A percentile compares a stretch with the other conserved stretches of the same genome.
Conservation (phyloP, 2,888 invertebrate genomes). For the Trypoxylon attenuatum region DNA sequence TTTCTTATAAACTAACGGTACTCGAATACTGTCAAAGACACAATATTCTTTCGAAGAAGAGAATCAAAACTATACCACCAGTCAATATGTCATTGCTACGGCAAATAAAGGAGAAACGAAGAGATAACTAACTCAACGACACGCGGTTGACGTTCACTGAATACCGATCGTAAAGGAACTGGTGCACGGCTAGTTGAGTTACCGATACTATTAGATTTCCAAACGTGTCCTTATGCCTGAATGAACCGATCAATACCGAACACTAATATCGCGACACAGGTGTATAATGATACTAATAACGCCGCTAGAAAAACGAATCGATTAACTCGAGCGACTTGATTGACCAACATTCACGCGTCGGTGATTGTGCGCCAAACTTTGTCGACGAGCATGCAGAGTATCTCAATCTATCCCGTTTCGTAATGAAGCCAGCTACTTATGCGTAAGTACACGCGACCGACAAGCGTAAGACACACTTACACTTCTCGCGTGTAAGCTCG, state of each 20-base stretch:
- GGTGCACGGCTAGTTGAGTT: no score
- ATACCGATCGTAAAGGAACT: no score
- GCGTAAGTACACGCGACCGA: slow-evolving; percentile 37
- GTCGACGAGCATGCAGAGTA: slow-evolving; percentile 28
- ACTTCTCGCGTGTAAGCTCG: slow-evolving; percentile 24
- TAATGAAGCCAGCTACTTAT: slow-evolving; percentile 49
- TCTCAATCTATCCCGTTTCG: slow-evolving; percentile 21
- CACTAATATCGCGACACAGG: slow-evolving; percentile 22
- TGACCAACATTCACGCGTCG: slow-evolving; percentile 35
- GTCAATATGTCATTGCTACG: no score
- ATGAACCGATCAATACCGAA: slow-evolving; percentile 1
- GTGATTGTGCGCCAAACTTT: slow-evolving; percentile 18
- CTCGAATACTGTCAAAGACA: neutral
- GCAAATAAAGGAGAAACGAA: neutral
- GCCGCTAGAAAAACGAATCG: slow-evolving; percentile 38
- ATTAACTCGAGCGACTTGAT: slow-evolving; percentile 7
- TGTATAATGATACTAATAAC: slow-evolving; percentile 31
- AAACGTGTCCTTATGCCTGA: slow-evolving; percentile 8
- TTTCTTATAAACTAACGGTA: neutral
- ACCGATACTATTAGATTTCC: neutral
- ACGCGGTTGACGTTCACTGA: no score
- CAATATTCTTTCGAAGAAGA: no score
- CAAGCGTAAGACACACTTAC: no score
- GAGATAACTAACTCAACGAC: no score
- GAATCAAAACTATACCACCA: no score